These are phyloP conservation scores for Amphibalanus amphitrite DNA, from an alignment of 1,140 invertebrate species.

Conservation along the genomic window DNA sequence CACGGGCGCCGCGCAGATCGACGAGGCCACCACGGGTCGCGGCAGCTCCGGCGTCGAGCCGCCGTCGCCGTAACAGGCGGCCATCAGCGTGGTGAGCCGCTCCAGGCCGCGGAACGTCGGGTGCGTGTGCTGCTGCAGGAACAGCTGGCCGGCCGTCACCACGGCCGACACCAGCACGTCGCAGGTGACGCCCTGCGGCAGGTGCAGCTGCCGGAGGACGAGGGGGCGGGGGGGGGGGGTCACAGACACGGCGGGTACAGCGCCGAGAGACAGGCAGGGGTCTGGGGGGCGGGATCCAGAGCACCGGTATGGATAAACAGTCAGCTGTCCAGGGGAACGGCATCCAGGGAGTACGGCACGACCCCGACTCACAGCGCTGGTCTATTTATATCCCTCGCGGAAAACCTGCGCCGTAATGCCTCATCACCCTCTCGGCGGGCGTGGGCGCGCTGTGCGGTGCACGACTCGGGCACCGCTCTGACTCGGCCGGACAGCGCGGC, in stretches of 20 bases:
- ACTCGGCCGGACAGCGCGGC: no score
- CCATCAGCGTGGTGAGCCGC: constrained; percentile 46
- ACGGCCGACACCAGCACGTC: constrained; percentile 74
- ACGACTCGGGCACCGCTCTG: no score
- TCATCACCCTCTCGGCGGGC: no score
- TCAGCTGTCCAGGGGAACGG: neutral
- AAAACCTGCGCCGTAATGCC: no score
- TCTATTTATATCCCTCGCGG: no score
- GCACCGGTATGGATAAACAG: neutral
- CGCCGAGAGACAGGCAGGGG: no score
- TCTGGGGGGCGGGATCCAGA: no score
- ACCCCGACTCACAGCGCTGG: no score
- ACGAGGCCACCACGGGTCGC: constrained; percentile 30
- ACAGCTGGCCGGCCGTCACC: constrained; percentile 66
- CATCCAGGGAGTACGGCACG: no score
- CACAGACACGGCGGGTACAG: no score
- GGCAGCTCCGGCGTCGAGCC: constrained; percentile 33
- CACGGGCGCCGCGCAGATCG: constrained; percentile 64
- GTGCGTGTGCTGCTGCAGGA: constrained; percentile 84
- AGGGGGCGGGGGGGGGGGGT: no score
- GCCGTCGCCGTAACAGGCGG: constrained; percentile 28
- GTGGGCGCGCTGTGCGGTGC: no score
- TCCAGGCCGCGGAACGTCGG: constrained; percentile 67
- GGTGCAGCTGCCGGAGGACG: constrained; percentile 42
- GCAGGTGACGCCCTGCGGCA: constrained; percentile 80